These are phyloP conservation scores for Microcebus ravelobensis DNA, from an alignment of 2,113 vertebrate genomes.

Conservation along the genomic window DNA sequence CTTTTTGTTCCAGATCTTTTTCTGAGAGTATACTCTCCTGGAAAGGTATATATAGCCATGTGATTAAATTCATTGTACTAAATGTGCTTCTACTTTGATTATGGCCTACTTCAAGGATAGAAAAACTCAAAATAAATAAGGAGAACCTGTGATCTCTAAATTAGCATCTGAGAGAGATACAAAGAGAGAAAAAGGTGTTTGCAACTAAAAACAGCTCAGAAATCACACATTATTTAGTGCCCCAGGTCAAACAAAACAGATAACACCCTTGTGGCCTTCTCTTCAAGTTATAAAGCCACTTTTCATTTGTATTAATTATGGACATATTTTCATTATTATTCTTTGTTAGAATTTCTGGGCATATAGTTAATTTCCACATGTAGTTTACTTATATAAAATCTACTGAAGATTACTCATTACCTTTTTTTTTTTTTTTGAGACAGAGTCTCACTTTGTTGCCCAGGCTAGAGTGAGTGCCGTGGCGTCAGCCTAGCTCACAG, in stretches of 20 bases:
- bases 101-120: constrained; percentile 31
- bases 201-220: not conserved
- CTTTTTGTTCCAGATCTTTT: not conserved
- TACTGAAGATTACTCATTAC: not conserved
- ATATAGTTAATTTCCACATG: constrained; percentile 13
- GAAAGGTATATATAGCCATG: not conserved
- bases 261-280: not conserved
- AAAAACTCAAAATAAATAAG: not conserved
- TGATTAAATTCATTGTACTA: not conserved
- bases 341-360: constrained; percentile 27
- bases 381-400: not conserved
- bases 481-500: too few species aligned
- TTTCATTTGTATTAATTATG: not conserved
- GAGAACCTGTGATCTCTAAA: constrained; percentile 55
- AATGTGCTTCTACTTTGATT: constrained; percentile 7
- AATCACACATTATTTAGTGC: not conserved
- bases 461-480: too few species aligned
- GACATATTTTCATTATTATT: not conserved
- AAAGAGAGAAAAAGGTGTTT: not conserved
- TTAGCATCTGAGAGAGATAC: not conserved
- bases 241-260: not conserved
- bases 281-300: not conserved
- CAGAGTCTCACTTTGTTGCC: too few species aligned
- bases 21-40: not conserved
- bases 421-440: not conserved